These are phyloP conservation scores for Chloromyia formosa DNA, from an alignment of 2,888 invertebrate genomes.

Conservation along the genomic window DNA sequence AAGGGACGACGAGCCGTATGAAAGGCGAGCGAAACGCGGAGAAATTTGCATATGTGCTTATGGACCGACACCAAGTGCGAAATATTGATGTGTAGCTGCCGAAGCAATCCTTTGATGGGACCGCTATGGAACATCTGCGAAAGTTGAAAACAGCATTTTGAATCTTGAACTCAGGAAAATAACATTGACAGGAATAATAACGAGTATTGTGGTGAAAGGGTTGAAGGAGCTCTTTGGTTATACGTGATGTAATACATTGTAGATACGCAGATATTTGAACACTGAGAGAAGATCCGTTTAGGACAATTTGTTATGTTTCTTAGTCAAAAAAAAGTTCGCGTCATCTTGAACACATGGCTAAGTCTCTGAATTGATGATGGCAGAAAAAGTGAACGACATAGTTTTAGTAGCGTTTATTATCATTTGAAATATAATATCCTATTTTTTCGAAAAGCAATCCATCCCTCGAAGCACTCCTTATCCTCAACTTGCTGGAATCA, in stretches of 20 bases:
- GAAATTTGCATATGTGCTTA: slow-evolving; percentile 25
- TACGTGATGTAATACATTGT: too few relatives aligned
- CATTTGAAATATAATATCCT: too few relatives aligned
- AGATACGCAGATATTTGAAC: background rate
- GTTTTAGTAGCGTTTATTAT: too few relatives aligned
- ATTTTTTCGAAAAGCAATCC: too few relatives aligned
- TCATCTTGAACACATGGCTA: too few relatives aligned
- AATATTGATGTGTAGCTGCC: background rate
- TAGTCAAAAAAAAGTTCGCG: too few relatives aligned
- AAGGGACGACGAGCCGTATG: background rate
- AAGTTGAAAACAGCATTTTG: slow-evolving; percentile 12
- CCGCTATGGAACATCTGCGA: slow-evolving; percentile 9
- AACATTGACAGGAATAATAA: slow-evolving; percentile 23
- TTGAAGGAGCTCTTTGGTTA: background rate
- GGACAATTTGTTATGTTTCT: too few relatives aligned
- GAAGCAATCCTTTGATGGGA: background rate
- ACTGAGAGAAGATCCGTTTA: too few relatives aligned
- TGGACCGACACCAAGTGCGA: slow-evolving; percentile 1
- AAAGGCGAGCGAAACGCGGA: background rate
- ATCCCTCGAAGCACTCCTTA: too few relatives aligned
- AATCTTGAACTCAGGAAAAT: slow-evolving; percentile 4
- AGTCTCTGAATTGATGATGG: too few relatives aligned
- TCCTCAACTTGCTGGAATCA: too few relatives aligned
- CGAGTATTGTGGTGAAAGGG: background rate
- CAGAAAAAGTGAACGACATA: too few relatives aligned